phyloP scores from a whole-genome alignment of 2,797 vertebrate species.

The Periparus ater region DNA sequence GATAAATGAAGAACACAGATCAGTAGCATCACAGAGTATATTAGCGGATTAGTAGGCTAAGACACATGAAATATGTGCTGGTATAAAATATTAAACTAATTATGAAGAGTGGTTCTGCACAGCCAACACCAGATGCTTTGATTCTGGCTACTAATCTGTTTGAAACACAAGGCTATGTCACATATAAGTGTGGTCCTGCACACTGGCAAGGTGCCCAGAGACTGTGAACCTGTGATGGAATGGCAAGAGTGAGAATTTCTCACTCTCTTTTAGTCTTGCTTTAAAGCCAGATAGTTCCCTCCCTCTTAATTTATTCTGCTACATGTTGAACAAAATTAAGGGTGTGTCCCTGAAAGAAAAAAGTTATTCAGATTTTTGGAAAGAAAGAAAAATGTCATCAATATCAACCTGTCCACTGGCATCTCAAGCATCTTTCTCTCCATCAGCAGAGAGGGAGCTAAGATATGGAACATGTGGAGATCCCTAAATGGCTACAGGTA shows the following conservation, averaged over 20 bases:
- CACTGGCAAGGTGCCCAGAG: background rate
- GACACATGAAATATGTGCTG: conserved; percentile 34
- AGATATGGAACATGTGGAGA: background rate
- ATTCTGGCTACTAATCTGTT: conserved; percentile 35
- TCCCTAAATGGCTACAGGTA: background rate
- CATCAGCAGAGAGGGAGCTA: background rate
- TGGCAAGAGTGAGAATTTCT: background rate
- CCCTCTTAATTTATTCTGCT: background rate
- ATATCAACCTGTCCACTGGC: background rate
- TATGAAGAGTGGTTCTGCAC: conserved; percentile 55
- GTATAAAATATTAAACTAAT: conserved; percentile 58
- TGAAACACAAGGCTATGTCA: conserved; percentile 15
- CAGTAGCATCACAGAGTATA: background rate
- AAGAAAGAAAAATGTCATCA: background rate
- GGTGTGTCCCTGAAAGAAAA: background rate
- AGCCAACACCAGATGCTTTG: conserved; percentile 61
- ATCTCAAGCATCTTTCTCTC: background rate
- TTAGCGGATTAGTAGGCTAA: background rate
- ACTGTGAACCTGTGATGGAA: background rate
- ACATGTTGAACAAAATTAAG: background rate
- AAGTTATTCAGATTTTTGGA: background rate
- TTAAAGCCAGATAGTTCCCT: background rate
- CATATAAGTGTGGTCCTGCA: background rate
- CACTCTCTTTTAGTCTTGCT: background rate
- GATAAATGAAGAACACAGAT: background rate